Evolutionary conservation across 2,113 vertebrate genomes (phyloP).

Genomic region (Nerophis lumbriciformis): DNA sequence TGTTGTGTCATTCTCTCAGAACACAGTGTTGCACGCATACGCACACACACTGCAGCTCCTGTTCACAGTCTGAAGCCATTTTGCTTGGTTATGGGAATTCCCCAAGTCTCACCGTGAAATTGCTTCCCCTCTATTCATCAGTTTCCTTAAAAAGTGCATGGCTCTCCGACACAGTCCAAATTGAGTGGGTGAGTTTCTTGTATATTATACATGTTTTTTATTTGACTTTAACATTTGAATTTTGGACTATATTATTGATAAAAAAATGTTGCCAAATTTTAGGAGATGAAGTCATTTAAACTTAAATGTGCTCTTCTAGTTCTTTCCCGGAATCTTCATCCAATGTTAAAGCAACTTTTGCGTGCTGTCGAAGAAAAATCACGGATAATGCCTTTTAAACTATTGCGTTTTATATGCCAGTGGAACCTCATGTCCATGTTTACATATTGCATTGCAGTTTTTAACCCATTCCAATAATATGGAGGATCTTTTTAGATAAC

Average conservation of each 20-base stretch:
- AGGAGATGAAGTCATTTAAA: too few relatives aligned
- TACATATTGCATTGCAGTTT: neutral
- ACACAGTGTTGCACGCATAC: conserved; percentile 44
- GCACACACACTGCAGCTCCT: conserved; percentile 35
- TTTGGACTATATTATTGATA: too few relatives aligned
- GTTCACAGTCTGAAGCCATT: conserved; percentile 57
- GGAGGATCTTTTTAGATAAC: too few relatives aligned
- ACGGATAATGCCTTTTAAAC: too few relatives aligned
- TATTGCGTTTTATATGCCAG: neutral
- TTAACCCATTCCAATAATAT: neutral
- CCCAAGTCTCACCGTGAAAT: conserved; percentile 65
- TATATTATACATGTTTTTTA: too few relatives aligned
- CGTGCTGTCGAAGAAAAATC: too few relatives aligned
- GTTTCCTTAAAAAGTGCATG: conserved; percentile 71
- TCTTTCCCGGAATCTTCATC: too few relatives aligned
- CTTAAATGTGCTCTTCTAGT: too few relatives aligned
- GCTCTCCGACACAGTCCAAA: conserved; percentile 55
- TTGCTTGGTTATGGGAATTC: conserved; percentile 73
- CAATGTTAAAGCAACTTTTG: too few relatives aligned
- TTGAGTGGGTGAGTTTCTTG: conserved; percentile 68
- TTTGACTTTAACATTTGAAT: too few relatives aligned
- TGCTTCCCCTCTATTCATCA: conserved; percentile 66
- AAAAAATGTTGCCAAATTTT: too few relatives aligned
- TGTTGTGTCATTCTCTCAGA: conserved; percentile 26
- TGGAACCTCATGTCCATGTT: neutral